Base-by-base conservation (phyloP, 2,113 vertebrate species). In the Pelobates fuscus region DNA sequence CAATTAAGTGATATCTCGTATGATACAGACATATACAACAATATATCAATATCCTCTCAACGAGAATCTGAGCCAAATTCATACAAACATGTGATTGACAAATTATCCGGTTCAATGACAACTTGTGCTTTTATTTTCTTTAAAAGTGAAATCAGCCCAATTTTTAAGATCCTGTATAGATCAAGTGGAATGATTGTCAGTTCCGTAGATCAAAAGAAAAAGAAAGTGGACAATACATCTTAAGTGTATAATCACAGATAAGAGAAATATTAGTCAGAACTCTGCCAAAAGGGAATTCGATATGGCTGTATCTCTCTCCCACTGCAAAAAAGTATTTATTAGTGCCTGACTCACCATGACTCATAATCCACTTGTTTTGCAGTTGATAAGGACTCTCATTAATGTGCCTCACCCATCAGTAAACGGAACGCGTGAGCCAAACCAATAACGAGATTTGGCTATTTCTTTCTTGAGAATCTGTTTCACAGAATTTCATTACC, bases 191-290 rank as follows among this genome's bases (percentile, higher is more conserved):
- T 49, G 11, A 49, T 17, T 17, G 12, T 5, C 44, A 4, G 4
- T 49, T 17, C 44, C 15, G 44, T 49, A 49, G 44, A 12, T 49
- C 44, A 49, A 49, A 49, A 14, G 10, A 2, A 49, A 49, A 18
- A 49, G 44, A 49, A 18, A 49, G 12, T 14, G 17, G 10, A 49
- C 15, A 49, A 49, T 49, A 49, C 4, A 17, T 49, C 44, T 60
- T 10, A 12, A 57, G 18, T 11, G 60, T 18, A 24, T 43, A 8
- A 12, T 43, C 43, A 15, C 2, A 43, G 21, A 24, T 44, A 41
- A 43, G 32, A n/a, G 24, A 41, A 2, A 32, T 44, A 59, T 76
- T 67, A 75, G 62, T 66, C 71, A 67, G 4, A 27, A 30, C 8
- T 43, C 5, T 20, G 18, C 12, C 46, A 29, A 29, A 37, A 68